Percentiles rank a stretch among this genome's conserved stretches.
Evolutionary conservation across 2,113 vertebrate species (phyloP).

Genomic region (Oenanthe oenanthe): DNA sequence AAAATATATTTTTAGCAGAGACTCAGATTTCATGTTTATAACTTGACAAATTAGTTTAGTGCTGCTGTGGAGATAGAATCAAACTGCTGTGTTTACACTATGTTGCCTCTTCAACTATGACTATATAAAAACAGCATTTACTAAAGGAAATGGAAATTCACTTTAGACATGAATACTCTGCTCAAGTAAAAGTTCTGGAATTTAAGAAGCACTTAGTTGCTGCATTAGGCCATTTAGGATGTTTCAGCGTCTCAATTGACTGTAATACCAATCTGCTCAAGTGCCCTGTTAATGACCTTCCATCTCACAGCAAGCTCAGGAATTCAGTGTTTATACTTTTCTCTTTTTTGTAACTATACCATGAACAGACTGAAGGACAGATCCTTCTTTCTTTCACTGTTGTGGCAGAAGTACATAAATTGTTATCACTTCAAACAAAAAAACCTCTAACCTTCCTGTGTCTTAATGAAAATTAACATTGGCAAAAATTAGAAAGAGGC

Average conservation of each 20-base stretch:
- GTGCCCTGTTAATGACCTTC: constrained; percentile 89
- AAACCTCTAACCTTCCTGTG: constrained; percentile 41
- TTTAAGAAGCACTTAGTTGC: constrained; percentile 89
- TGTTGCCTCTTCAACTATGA: constrained; percentile 56
- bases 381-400: constrained; percentile 71
- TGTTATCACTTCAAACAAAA: constrained; percentile 65
- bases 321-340: constrained; percentile 82
- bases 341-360: constrained; percentile 62
- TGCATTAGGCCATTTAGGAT: constrained; percentile 86
- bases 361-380: constrained; percentile 74
- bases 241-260: constrained; percentile 84
- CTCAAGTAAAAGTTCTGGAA: constrained; percentile 84
- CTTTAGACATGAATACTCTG: constrained; percentile 62
- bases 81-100: constrained; percentile 61
- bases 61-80: constrained; percentile 60
- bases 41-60: constrained; percentile 71
- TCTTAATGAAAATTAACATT: constrained; percentile 74
- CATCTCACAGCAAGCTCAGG: constrained; percentile 80
- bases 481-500: constrained; percentile 66
- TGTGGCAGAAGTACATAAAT: constrained; percentile 69
- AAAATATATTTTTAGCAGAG: constrained; percentile 45
- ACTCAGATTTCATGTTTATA: constrained; percentile 62
- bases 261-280: constrained; percentile 86
- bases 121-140: constrained; percentile 69
- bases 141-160: constrained; percentile 76